Evolutionary conservation across 2,797 vertebrate species (phyloP), one percentile per base, ranked within the genome.

Genomic region (Oceanodroma leucorhoa): DNA sequence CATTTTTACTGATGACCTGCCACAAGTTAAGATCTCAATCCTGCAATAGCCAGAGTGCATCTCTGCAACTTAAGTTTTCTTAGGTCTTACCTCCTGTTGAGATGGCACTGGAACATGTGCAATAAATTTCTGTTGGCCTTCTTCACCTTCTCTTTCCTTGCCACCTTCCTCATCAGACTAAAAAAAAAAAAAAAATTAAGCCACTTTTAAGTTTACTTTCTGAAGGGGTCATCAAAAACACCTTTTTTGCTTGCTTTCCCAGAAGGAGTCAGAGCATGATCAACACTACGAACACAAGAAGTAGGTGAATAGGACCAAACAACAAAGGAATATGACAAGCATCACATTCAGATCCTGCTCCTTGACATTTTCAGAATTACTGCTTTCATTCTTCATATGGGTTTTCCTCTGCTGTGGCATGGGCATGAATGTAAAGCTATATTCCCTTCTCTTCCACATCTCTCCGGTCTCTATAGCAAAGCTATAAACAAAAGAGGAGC

Each of bases 51-150:
- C 38, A 82, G 18, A 6, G 41, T 30, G 18, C 14, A 50, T 6
- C 23, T 73, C 55, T 86, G n/a, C 40, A 81, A 53, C n/a, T 84
- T 27, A 20, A 20, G 5, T 34, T 51, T 60, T 50, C 14, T 23
- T 14, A 20, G 12, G 11, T 71, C 94, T 98, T 95, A 99, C 99
- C 99, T 99, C 99, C 95, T 98, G 99, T 87, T 99, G 99, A 5
- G 99, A 99, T 0, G 99, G 99, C 50, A 99, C 99, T 2, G 99
- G 99, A 9, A 99, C 99, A 4, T 99, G 99, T n/a, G 99, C 98
- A 23, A 99, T 98, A 91, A 99, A 99, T 75, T 98, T 97, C 90
- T 99, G 98, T 50, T 98, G 98, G 10, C 98, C 98, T 1, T 99
- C 99, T 64, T 99, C 99, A 43, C 98, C 98, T 62, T 98, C 99